phyloP scores from a whole-genome alignment of 2,797 vertebrate genomes.

The Pantherophis alleghaniensis region DNA sequence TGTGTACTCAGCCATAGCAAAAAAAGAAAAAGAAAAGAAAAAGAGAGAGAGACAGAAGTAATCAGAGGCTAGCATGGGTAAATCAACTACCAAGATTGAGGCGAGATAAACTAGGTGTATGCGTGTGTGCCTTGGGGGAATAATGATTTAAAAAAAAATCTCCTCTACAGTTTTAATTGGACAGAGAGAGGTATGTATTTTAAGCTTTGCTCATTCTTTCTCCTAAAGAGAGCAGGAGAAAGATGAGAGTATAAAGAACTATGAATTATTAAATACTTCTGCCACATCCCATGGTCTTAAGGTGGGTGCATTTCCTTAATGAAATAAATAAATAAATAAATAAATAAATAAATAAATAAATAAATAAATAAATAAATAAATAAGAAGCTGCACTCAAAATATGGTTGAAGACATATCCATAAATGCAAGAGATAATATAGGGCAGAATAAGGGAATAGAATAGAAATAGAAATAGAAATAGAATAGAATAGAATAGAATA shows the following conservation, averaged over 20 bases:
- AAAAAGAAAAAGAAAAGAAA: background rate
- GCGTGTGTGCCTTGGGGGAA: background rate
- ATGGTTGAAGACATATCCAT: background rate
- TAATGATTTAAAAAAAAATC: background rate
- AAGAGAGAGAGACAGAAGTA: background rate
- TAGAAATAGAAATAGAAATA: too few relatives aligned
- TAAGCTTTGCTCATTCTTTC: background rate
- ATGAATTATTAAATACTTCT: background rate
- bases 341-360: too few relatives aligned
- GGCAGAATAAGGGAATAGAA: background rate
- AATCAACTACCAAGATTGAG: background rate
- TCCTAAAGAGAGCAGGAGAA: background rate
- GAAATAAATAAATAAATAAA: too few relatives aligned
- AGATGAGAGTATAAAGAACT: background rate
- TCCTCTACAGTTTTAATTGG: background rate
- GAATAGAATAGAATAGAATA: background rate
- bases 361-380: too few relatives aligned
- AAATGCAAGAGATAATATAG: background rate
- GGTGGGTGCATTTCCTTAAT: background rate
- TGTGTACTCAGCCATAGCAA: background rate
- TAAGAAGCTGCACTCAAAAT: background rate
- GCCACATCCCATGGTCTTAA: background rate
- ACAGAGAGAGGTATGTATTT: background rate
- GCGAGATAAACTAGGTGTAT: background rate
- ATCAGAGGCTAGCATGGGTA: background rate